Base-by-base conservation (phyloP, 2,797 vertebrate genomes). In the Synanceia verrucosa region DNA sequence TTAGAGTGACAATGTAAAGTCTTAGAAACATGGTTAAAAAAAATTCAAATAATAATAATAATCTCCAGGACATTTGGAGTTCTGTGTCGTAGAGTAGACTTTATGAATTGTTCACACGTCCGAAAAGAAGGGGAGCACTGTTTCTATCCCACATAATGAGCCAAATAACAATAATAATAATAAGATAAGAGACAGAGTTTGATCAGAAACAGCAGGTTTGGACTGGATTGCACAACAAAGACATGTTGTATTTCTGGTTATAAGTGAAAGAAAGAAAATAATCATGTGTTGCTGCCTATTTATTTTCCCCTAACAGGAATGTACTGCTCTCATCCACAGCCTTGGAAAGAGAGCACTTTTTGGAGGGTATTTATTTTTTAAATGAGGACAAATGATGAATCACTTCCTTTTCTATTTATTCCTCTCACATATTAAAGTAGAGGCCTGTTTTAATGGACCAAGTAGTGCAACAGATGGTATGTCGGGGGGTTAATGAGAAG, bases 11-110 rank as follows among this genome's bases (percentile, higher is more conserved):
- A 37, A 66, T 72, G 71, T 78, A 78, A n/a, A 74, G 81, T 84
- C 69, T 68, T 80, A 80, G 70, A 84, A 83, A 83, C 62, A 80
- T 69, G 73, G 59, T 82, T 1, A 50, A 39, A 21, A 63, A 19
- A 36, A 33, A n/a, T n/a, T n/a, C n/a, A 53, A 73, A 57, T 29
- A 29, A 29, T 29, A 29, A 29, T 29, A 69, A 65, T 6, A 53
- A 57, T 52, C 76, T 82, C 67, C 86, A 84, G 80, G 69, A 56
- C 55, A 34, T 80, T 70, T 72, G 80, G 82, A 83, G 73, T 76
- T 34, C 67, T 79, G 81, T 81, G 82, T 90, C 65, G 79, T 83
- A 85, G 85, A 84, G 62, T 87, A 86, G 78, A 88, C 31, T 59
- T 64, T 81, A 68, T 76, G 48, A 73, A 67, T 61, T 67, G 63